phyloP scores from a whole-genome alignment of 2,888 invertebrate genomes.

The Ferdinandea cuprea region DNA sequence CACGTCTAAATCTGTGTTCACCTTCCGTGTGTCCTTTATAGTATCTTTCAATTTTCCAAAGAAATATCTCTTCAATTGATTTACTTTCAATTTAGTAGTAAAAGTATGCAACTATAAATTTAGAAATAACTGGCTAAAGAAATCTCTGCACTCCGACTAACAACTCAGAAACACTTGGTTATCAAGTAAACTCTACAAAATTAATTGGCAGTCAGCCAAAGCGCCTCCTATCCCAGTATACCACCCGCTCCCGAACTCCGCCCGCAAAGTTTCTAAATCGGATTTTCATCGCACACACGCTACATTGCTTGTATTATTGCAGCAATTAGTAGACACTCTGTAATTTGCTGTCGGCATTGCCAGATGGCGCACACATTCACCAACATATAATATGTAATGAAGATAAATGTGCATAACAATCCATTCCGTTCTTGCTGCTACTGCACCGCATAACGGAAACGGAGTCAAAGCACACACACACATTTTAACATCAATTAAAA shows the following conservation, averaged over 20 bases:
- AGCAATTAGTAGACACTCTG: constrained; percentile 69
- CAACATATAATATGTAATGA: constrained; percentile 58
- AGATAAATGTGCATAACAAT: constrained; percentile 74
- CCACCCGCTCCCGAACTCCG: not conserved
- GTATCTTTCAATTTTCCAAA: too few species aligned
- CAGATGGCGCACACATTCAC: constrained; percentile 62
- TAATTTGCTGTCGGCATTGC: constrained; percentile 65
- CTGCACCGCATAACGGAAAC: constrained; percentile 16
- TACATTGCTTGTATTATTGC: constrained; percentile 56
- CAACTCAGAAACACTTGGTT: constrained; percentile 27
- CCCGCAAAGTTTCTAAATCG: constrained; percentile 45
- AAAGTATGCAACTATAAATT: not conserved
- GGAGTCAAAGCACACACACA: constrained; percentile 8
- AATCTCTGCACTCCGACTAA: constrained; percentile 35
- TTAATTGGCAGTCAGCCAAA: constrained; percentile 48
- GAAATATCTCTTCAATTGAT: too few species aligned
- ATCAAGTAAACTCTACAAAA: constrained; percentile 43
- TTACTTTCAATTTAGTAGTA: too few species aligned
- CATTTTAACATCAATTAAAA: constrained; percentile 54
- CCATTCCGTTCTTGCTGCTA: constrained; percentile 37
- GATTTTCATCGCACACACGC: constrained; percentile 69
- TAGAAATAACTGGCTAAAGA: constrained; percentile 28
- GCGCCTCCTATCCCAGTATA: not conserved
- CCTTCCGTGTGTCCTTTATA: too few species aligned
- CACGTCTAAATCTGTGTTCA: too few species aligned